Percentiles rank a stretch among this genome's conserved stretches.
phyloP scores from a whole-genome alignment of 1,140 invertebrate species.

The Trichomalopsis sarcophagae region DNA sequence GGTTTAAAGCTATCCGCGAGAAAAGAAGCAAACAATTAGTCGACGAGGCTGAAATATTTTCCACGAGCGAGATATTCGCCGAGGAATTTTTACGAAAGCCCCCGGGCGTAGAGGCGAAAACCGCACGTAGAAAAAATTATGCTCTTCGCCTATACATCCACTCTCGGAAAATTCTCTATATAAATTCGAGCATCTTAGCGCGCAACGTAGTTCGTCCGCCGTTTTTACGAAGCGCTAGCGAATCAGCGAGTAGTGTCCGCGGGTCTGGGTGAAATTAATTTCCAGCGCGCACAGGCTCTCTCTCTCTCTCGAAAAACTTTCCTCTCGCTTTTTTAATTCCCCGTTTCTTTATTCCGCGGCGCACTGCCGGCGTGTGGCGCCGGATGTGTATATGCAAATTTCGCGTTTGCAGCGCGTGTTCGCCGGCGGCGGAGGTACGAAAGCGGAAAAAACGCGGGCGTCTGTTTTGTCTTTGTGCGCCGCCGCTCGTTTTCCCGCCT shows the following conservation, averaged over 20 bases:
- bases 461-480: neutral
- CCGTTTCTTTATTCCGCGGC: neutral
- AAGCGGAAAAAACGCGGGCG: neutral
- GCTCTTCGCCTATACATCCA: neutral
- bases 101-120: neutral
- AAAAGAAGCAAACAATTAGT: neutral
- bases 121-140: neutral
- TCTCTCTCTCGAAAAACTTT: neutral
- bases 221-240: neutral
- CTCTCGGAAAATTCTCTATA: neutral
- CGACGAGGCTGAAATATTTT: neutral
- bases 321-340: neutral
- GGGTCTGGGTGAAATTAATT: neutral
- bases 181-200: neutral
- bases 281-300: no score
- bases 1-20: neutral
- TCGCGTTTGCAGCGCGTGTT: neutral
- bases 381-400: slow-evolving; percentile 12
- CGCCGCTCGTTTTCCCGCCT: slow-evolving; percentile 11
- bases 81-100: neutral
- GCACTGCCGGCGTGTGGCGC: neutral
- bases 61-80: neutral
- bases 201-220: no score
- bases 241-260: neutral
- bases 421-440: neutral